Conservation (phyloP, 2,888 invertebrate species). For the Plagodis pulveraria region DNA sequence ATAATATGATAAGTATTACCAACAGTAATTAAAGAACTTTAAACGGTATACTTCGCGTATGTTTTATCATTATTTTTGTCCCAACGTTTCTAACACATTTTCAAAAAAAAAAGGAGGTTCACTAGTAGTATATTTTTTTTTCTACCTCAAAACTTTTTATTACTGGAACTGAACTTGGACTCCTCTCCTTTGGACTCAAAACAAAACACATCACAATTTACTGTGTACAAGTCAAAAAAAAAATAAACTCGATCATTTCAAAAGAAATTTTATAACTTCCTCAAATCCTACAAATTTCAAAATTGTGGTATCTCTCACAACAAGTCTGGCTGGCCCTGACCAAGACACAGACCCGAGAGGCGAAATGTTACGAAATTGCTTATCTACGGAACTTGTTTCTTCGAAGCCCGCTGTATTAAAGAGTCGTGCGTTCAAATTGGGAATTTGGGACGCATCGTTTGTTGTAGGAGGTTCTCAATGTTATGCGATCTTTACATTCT, state of each 20-base stretch:
- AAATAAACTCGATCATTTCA: not conserved
- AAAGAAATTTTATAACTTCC: not conserved
- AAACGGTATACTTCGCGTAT: no score
- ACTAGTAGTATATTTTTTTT: no score
- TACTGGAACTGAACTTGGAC: no score
- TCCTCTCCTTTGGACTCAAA: no score
- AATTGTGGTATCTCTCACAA: conserved; percentile 28
- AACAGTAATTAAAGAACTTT: no score
- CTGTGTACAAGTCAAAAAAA: no score
- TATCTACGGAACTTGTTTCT: conserved; percentile 66
- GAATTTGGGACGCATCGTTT: conserved; percentile 42
- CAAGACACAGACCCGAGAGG: conserved; percentile 77
- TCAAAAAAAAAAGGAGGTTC: no score
- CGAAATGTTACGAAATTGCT: conserved; percentile 78
- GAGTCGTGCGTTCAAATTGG: conserved; percentile 49
- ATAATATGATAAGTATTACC: no score
- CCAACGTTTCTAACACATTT: no score
- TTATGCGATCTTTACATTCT: conserved; percentile 27
- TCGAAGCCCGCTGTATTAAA: conserved; percentile 41
- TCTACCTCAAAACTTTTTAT: no score
- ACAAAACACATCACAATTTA: no score
- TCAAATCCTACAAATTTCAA: conserved; percentile 15
- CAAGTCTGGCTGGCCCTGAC: conserved; percentile 72
- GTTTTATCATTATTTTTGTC: no score
- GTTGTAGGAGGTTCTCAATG: conserved; percentile 16